Conservation (phyloP, 1,140 invertebrate species). For the Stenopsyche tienmushanensis region DNA sequence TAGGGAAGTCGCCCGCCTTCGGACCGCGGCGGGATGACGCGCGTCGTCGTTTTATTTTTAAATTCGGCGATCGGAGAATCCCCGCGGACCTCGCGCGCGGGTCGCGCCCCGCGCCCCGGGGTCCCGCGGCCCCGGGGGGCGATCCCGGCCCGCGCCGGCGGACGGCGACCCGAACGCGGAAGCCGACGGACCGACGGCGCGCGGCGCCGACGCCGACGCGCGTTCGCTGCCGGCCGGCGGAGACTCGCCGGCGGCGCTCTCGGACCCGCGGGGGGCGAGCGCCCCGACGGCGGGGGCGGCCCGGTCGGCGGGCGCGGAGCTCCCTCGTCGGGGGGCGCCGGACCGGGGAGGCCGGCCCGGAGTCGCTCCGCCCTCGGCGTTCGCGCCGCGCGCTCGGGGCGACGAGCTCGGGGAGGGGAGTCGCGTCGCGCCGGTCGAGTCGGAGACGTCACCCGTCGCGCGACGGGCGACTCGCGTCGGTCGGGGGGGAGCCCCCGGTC, state of each 20-base stretch:
- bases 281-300: neutral
- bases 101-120: neutral
- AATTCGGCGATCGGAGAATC: neutral
- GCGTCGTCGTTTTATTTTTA: too few relatives aligned
- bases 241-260: neutral
- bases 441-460: neutral
- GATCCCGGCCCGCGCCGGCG: neutral
- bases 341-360: neutral
- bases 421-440: neutral
- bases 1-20: neutral
- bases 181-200: slow-evolving; percentile 18
- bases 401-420: too few relatives aligned
- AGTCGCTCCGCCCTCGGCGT: too few relatives aligned
- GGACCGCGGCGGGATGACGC: too few relatives aligned
- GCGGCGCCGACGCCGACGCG: neutral
- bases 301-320: too few relatives aligned
- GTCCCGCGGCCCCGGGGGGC: too few relatives aligned
- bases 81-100: neutral
- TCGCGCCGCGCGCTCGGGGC: neutral
- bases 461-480: neutral
- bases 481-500: neutral
- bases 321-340: neutral
- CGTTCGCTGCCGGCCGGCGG: neutral
- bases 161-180: slow-evolving; percentile 13
- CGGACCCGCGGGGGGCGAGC: neutral